Base-by-base conservation (phyloP, 1,140 invertebrate species). In the Drosophila kikkawai region DNA sequence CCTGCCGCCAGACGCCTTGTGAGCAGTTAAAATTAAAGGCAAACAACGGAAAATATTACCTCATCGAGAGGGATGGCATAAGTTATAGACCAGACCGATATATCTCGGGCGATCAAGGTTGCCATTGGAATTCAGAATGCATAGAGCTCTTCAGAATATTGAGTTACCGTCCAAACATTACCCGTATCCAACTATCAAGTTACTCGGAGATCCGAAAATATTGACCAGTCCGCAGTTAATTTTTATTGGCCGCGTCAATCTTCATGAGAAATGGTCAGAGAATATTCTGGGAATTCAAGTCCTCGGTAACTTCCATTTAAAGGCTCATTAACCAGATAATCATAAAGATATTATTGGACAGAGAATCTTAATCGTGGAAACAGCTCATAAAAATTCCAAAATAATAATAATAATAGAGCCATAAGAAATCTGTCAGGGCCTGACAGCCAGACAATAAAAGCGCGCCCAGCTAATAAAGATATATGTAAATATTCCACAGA, bases 1-100 rank as follows among this genome's bases (percentile, higher is more conserved):
- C 81, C 68, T 81, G 64, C 85, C 84, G 84, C 85, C 83, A 79
- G 75, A 79, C 75, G 51, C 61, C 76, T 71, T 73, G 59, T 58
- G 68, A 69, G 65, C 79, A 84, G 80, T 78, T 88, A 80, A 87
- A 88, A 67, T 80, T 53, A 71, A 48, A 83, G 81, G 45, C 80
- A 88, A 87, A 77, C 60, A 68, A 45, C 69, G 34, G 66, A 75
- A 75, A 69, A 79, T 83, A 75, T 87, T 87, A 88, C 80, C 84
- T 88, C 83, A 87, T 88, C 73, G 44, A 19, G 61, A 12, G 29
- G 39, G 66, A 44, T 78, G 51, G 67, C 58, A 57, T 57, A 79
- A 63, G 73, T 73, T 80, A 63, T 63, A 64, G 78, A 59, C 76
- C 56, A 80, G 57, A 63, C 56, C 74, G 19, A 73, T 53, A 73